Evolutionary conservation across 2,113 vertebrate genomes (phyloP), one percentile per base, ranked within the genome.

Genomic region (Miniopterus natalensis): DNA sequence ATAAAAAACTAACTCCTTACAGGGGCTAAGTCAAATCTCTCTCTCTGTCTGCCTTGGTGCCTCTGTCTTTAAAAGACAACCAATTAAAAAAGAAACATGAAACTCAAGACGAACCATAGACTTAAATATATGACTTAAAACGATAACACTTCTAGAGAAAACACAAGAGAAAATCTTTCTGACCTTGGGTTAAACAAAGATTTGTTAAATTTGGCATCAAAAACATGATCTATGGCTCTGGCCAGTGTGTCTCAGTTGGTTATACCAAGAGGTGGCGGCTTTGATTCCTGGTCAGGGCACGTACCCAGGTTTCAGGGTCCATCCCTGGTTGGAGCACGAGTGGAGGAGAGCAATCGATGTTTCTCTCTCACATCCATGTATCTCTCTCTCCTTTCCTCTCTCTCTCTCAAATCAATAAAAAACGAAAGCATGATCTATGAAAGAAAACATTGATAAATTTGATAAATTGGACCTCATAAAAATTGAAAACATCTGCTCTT

Each of bases 151-250:
- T 93, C 59, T 45, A 36, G 57, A 80, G 55, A 83, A 94, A 97
- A 84, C 59, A 57, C 20, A 55, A 6, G 2, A 81, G 59, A 93
- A 85, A 90, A 96, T 92, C 59, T 88, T 45, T 84, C 42, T 51
- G 73, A 90, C 80, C 80, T 94, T 90, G 51, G 29, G 47, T 88
- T 90, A 93, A 94, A 80, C 47, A 84, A 97, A 93, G 71, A 87
- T 92, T 94, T 49, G 25, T 96, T 75, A 97, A 80, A 92, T 71
- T 75, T 17, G 29, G 31, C 84, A 96, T 90, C 88, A 95, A 96
- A 96, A 92, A 74, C 17, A 27, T 42, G 29, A 95, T 68, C 70
- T 71, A 55, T 71, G 53, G 61, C 61, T 13, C 29, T 63, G 13
- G 27, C 63, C 31, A 13, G 31, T n/a, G 63, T 66, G 31, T 13